Conservation (phyloP, 2,113 vertebrate species). For the Microtus ochrogaster region DNA sequence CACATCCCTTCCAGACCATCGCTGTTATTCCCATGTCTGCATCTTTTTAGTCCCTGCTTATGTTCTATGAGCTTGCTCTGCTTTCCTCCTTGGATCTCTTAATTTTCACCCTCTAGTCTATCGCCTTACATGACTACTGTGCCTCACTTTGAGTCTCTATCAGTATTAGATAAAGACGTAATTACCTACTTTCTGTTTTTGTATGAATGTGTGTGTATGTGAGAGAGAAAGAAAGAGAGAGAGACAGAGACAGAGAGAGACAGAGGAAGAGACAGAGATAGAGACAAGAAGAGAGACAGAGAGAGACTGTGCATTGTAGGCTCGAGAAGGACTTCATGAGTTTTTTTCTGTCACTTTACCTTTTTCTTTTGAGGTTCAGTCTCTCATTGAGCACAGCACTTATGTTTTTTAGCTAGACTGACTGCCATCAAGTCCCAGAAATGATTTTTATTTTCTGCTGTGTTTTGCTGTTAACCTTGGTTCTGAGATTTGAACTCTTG, state of each 20-base stretch:
- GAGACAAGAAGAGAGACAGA: neutral
- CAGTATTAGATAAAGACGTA: neutral
- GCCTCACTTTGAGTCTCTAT: neutral
- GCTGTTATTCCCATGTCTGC: neutral
- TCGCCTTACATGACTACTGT: neutral
- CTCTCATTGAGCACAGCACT: neutral
- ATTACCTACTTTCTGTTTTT: neutral
- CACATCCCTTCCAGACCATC: neutral
- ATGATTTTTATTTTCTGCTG: neutral
- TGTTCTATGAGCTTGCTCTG: neutral
- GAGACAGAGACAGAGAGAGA: neutral
- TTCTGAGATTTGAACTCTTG: too few species aligned
- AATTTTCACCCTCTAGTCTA: neutral
- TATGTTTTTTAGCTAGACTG: neutral
- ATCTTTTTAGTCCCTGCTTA: neutral
- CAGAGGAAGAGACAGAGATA: neutral
- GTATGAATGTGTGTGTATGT: neutral
- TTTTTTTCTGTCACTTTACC: neutral
- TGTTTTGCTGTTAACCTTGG: neutral
- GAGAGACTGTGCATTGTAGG: neutral
- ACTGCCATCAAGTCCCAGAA: too few species aligned
- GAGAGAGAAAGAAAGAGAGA: neutral
- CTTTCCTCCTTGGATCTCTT: neutral
- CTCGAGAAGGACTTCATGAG: neutral
- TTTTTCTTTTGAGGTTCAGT: too few species aligned